Percentiles rank a stretch among this genome's conserved stretches.
phyloP scores from a whole-genome alignment of 2,113 vertebrate genomes.

The Paramormyrops kingsleyae region DNA sequence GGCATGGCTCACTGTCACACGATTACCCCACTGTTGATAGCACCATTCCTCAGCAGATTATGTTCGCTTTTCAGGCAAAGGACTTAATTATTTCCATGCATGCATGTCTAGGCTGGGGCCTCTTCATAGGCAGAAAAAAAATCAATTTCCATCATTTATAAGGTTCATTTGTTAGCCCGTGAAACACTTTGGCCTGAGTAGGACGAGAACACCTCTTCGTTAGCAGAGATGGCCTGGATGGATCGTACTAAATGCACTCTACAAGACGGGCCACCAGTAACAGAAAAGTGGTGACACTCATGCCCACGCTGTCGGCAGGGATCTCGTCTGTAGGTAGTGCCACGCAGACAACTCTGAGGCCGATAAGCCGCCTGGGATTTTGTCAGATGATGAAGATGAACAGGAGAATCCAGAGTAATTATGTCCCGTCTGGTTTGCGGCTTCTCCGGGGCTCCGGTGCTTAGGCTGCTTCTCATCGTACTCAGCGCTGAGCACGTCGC shows the following conservation, averaged over 20 bases:
- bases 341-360: neutral
- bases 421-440: constrained; percentile 18
- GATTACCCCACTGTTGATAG: neutral
- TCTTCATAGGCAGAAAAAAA: neutral
- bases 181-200: neutral
- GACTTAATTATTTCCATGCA: neutral
- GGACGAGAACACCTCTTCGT: neutral
- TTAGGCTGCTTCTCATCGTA: neutral
- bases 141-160: neutral
- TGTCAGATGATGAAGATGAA: constrained; percentile 6
- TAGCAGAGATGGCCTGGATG: neutral
- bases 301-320: neutral
- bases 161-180: neutral
- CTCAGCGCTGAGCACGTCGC: neutral
- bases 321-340: neutral
- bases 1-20: neutral
- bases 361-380: constrained; percentile 20
- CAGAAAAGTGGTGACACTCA: neutral
- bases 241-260: neutral
- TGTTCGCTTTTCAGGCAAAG: neutral
- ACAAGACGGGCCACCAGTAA: neutral
- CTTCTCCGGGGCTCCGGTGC: neutral
- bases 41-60: neutral
- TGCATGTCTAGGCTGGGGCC: neutral
- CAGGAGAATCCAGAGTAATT: constrained; percentile 20